Base-by-base conservation (phyloP, 2,113 vertebrate species). In the Artemisiospiza belli region DNA sequence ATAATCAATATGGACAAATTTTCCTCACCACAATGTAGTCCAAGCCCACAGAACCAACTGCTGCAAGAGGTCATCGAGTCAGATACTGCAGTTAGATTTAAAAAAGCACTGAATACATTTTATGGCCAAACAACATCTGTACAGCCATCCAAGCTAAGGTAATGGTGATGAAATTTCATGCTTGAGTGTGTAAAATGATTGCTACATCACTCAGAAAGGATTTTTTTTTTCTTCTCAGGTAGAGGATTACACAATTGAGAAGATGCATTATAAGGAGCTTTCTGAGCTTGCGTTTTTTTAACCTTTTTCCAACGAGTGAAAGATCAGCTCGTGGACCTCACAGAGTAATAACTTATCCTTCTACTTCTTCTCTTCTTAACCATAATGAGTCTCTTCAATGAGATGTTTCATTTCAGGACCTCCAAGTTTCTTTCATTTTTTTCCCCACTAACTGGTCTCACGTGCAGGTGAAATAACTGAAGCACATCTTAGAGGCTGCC, bases 141-240 rank as follows among this genome's bases (percentile, higher is more conserved):
- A 97, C 76, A 94, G 92, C 84, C 94, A 94, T 90, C 94, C 96
- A 97, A 94, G 95, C 95, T 96, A 92, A 96, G 93, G 96, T 97
- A 97, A 97, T 96, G 96, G 96, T 97, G 96, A 97, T 97, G 96
- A 96, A 97, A 97, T 97, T 97, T 97, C 96, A 96, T 97, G 96
- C 97, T 96, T 97, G 94, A 97, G 95, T 93, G 95, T 97, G 95
- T 97, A 96, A 97, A 97, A 97, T 97, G 95, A 97, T 97, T 97
- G 93, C 96, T 95, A 96, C 95, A 97, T 97, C 94, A 96, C 92
- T 97, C 94, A 96, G 90, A 92, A 92, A 95, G 92, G 81, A 92
- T 87, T 94, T 92, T 94, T 95, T 95, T 94, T 59, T 59, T 16
- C 90, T 88, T 95, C 79, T 51, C 79, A 91, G 95, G 91, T 96